Conservation (phyloP, 1,140 invertebrate species). For the Coptotermes formosanus region DNA sequence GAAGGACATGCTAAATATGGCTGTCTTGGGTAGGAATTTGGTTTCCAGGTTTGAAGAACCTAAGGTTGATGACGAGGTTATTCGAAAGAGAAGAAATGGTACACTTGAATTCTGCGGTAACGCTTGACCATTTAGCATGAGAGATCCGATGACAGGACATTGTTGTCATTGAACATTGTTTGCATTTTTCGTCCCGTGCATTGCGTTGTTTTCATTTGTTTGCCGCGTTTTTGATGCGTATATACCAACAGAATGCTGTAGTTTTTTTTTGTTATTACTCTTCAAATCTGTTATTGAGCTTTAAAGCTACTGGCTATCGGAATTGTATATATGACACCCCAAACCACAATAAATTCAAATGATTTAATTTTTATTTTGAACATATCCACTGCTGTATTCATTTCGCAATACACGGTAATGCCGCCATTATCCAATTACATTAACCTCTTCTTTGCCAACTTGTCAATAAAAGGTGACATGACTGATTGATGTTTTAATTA, state of each 20-base stretch:
- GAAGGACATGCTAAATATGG: too few relatives aligned
- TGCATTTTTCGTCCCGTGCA: too few relatives aligned
- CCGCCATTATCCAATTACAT: neutral
- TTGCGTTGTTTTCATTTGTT: neutral
- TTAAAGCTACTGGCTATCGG: neutral
- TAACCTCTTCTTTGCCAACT: neutral
- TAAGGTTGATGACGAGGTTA: too few relatives aligned
- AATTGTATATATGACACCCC: neutral
- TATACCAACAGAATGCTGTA: too few relatives aligned
- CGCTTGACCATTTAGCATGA: too few relatives aligned
- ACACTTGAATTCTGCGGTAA: too few relatives aligned
- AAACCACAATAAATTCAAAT: neutral
- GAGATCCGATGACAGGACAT: too few relatives aligned
- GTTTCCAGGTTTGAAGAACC: too few relatives aligned
- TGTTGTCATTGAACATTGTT: too few relatives aligned
- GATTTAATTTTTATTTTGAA: neutral
- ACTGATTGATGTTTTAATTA: constrained; percentile 9
- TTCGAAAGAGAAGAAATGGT: too few relatives aligned
- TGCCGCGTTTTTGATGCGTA: neutral
- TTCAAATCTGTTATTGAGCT: neutral
- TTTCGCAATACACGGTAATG: neutral
- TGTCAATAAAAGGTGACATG: constrained; percentile 15
- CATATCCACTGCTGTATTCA: constrained; percentile 9
- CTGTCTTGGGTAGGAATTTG: too few relatives aligned
- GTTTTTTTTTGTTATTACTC: too few relatives aligned